These are phyloP conservation scores for Muscicapa striata DNA, from an alignment of 2,797 vertebrate genomes.

Conservation along the genomic window DNA sequence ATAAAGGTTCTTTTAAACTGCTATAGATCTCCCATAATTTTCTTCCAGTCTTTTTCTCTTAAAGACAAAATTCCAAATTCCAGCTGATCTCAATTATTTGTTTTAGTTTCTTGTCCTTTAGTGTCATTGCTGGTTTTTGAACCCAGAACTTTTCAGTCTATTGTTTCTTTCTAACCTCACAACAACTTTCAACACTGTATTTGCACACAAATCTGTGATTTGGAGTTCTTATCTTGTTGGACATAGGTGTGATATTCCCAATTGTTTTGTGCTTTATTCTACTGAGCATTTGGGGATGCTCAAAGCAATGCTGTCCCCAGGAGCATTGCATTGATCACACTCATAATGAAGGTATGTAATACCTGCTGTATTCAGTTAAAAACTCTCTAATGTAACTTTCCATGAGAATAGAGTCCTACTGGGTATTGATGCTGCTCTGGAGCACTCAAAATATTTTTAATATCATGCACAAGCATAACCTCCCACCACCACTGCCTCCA, in stretches of 20 bases:
- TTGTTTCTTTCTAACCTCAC: not conserved
- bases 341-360: not conserved
- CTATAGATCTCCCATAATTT: not conserved
- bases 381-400: constrained; percentile 30
- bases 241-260: not conserved
- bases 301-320: not conserved
- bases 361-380: constrained; percentile 17
- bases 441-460: constrained; percentile 61
- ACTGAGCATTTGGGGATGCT: not conserved
- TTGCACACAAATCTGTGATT: constrained; percentile 13
- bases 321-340: not conserved
- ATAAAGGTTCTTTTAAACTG: not conserved
- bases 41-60: not conserved
- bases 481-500: constrained; percentile 7
- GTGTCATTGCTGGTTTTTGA: not conserved
- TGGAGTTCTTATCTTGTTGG: not conserved
- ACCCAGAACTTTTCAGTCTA: not conserved
- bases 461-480: constrained; percentile 45
- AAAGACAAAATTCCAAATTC: not conserved
- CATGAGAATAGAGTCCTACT: constrained; percentile 3
- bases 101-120: not conserved
- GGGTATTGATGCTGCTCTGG: not conserved
- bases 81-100: not conserved
- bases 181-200: not conserved
- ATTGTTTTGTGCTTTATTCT: not conserved